Percentiles rank a stretch among this genome's conserved stretches.
These are phyloP conservation scores for Discoglossus pictus DNA, from an alignment of 2,797 vertebrate genomes.

Conservation along the genomic window DNA sequence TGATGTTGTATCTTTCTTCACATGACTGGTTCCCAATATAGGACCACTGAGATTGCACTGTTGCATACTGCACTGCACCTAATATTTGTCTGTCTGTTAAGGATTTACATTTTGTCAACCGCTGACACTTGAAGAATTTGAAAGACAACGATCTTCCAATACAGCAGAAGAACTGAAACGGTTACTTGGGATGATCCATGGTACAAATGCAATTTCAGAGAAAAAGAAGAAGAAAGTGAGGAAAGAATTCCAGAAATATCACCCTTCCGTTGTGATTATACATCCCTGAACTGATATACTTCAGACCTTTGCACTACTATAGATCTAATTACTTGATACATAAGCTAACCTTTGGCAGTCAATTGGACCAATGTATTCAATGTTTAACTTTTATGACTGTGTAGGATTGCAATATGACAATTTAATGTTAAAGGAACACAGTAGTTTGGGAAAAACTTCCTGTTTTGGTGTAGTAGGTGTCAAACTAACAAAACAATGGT, in stretches of 20 bases:
- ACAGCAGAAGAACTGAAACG: constrained; percentile 72
- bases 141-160: constrained; percentile 69
- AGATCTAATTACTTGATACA: neutral
- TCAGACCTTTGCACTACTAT: neutral
- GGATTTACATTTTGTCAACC: constrained; percentile 82
- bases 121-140: constrained; percentile 74
- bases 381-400: no score
- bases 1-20: no score
- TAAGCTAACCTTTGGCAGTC: no score
- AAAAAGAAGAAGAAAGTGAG: constrained; percentile 78
- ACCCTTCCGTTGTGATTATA: constrained; percentile 73
- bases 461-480: no score
- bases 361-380: no score
- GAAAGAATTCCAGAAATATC: constrained; percentile 81
- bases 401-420: no score
- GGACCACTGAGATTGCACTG: neutral
- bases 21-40: no score
- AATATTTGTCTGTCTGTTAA: constrained; percentile 58
- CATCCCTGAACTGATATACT: constrained; percentile 48
- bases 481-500: no score
- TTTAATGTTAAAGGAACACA: no score
- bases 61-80: neutral
- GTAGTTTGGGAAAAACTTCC: no score
- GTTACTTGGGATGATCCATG: constrained; percentile 70
- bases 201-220: constrained; percentile 58